Conservation (phyloP, 2,113 vertebrate species). For the Porphyrio hochstetteri region DNA sequence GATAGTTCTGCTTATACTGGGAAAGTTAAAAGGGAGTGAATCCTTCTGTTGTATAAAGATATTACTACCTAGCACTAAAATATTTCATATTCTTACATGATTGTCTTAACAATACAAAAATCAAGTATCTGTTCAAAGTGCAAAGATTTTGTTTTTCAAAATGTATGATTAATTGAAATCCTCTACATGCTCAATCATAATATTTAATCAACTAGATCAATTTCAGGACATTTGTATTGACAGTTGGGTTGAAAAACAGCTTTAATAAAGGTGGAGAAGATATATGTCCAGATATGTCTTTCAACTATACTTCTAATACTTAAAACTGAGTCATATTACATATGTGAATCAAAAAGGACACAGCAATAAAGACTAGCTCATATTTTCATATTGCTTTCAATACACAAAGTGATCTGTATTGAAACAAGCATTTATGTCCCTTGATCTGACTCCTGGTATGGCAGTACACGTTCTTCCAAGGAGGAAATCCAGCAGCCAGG, state of each 20-base stretch:
- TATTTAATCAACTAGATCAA: background rate
- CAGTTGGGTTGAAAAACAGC: background rate
- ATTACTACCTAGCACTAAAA: background rate
- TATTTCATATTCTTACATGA: background rate
- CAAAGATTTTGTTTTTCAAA: background rate
- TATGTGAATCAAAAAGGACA: background rate
- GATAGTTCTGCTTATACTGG: background rate
- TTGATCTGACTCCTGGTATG: background rate
- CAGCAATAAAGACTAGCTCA: background rate
- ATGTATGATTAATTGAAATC: background rate
- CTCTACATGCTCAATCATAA: background rate
- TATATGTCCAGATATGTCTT: background rate
- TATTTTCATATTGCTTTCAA: background rate
- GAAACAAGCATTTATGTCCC: background rate
- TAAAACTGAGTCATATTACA: background rate
- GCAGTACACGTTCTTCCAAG: background rate
- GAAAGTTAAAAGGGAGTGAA: background rate
- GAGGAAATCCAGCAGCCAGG: accelerated
- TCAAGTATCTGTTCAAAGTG: background rate
- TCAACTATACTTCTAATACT: background rate
- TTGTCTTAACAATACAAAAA: background rate
- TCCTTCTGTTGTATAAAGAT: background rate
- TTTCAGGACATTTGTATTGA: background rate
- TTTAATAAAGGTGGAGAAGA: background rate
- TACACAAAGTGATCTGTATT: background rate